These are phyloP conservation scores for Hoplodrina blanda DNA, from an alignment of 2,888 invertebrate genomes.

Conservation along the genomic window DNA sequence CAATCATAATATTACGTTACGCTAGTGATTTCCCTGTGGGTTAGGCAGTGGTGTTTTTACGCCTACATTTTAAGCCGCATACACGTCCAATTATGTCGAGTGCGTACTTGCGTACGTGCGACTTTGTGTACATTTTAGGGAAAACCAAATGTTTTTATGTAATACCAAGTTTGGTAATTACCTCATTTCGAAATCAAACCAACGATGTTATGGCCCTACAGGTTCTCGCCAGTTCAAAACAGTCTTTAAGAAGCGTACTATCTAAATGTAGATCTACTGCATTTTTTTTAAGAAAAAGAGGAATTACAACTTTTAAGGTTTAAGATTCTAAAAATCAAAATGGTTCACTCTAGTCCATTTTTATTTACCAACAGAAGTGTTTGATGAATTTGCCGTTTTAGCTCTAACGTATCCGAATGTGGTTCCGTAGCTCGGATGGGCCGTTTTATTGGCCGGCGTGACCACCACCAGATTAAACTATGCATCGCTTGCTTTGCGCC, in stretches of 20 bases:
- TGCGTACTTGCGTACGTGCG: too few species aligned
- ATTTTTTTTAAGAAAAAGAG: background rate
- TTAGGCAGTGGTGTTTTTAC: background rate
- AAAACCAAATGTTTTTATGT: background rate
- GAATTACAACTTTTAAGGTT: background rate
- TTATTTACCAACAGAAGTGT: constrained; percentile 35
- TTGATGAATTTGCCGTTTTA: constrained; percentile 23
- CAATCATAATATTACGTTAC: constrained; percentile 23
- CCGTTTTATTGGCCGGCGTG: constrained; percentile 42
- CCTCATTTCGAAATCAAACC: background rate
- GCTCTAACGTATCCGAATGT: background rate
- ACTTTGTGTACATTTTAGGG: background rate
- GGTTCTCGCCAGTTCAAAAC: background rate
- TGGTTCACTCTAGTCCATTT: background rate
- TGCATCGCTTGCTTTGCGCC: constrained; percentile 25
- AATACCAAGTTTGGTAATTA: background rate
- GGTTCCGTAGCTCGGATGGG: constrained; percentile 6
- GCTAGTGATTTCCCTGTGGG: constrained; percentile 13
- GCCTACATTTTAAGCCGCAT: background rate
- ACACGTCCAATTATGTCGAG: background rate
- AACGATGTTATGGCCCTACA: background rate
- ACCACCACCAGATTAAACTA: constrained; percentile 37
- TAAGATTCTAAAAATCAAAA: background rate
- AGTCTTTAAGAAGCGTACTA: background rate
- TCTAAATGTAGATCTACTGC: too few species aligned